Percentiles rank a stretch among this genome's conserved stretches.
Conservation (phyloP, 2,797 vertebrate species). For the Pipistrellus pipistrellus region DNA sequence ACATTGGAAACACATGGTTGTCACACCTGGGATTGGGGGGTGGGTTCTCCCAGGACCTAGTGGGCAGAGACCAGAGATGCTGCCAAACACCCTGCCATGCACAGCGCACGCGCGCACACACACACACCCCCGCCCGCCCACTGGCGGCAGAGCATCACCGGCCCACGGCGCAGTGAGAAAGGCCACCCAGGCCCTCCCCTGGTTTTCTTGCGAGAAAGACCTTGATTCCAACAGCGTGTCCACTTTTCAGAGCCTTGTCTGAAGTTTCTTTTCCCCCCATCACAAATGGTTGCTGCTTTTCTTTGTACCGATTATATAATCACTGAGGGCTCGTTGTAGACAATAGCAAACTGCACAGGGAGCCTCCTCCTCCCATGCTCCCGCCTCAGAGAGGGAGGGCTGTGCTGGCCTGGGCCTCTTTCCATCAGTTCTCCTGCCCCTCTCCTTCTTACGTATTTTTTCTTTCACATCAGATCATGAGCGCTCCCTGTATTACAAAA, state of each 20-base stretch:
- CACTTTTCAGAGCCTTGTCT: background rate
- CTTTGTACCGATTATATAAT: background rate
- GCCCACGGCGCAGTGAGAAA: too few species aligned
- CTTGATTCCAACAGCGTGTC: rapidly evolving
- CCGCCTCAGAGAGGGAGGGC: rapidly evolving
- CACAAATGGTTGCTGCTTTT: background rate
- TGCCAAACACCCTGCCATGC: rapidly evolving
- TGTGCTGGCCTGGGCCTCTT: background rate
- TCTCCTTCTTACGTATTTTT: background rate
- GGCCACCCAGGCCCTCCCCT: rapidly evolving
- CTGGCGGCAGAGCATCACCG: too few species aligned
- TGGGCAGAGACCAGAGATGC: background rate
- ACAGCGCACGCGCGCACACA: too few species aligned
- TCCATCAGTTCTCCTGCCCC: rapidly evolving
- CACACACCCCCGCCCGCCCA: too few species aligned
- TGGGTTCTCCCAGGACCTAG: background rate
- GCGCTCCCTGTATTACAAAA: background rate
- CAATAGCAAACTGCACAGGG: background rate
- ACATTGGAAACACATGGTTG: background rate
- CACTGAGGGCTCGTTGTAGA: rapidly evolving
- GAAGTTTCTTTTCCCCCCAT: background rate
- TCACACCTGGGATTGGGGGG: rapidly evolving
- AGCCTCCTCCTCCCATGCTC: rapidly evolving
- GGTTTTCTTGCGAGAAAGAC: too few species aligned
- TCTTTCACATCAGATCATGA: rapidly evolving